These are phyloP conservation scores for Manis javanica DNA, from an alignment of 2,797 vertebrate species.

Conservation along the genomic window DNA sequence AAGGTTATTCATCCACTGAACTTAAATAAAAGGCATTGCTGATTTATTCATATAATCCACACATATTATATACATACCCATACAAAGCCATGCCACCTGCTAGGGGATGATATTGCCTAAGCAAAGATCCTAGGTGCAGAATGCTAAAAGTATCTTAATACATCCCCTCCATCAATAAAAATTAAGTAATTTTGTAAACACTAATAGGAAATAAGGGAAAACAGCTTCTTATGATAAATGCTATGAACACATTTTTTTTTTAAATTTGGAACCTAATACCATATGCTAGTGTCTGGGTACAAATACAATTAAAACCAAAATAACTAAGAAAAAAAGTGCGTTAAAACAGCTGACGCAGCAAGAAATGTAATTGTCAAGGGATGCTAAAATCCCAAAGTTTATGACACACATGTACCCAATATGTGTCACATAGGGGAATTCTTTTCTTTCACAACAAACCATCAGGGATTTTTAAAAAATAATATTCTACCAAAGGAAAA, in stretches of 20 bases:
- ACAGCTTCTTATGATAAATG: background rate
- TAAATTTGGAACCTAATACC: background rate
- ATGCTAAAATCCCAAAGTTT: slow-evolving; percentile 27
- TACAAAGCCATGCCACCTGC: background rate
- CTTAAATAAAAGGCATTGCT: background rate
- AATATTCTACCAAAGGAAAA: background rate
- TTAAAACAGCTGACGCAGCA: slow-evolving; percentile 56
- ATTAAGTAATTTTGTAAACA: background rate
- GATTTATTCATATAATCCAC: background rate
- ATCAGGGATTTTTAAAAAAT: background rate
- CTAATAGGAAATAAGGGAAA: slow-evolving; percentile 11
- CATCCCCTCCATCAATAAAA: background rate
- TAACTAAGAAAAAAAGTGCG: slow-evolving; percentile 49
- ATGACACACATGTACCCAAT: slow-evolving; percentile 41
- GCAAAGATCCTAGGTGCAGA: background rate
- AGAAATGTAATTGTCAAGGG: slow-evolving; percentile 41
- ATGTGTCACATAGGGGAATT: slow-evolving; percentile 45
- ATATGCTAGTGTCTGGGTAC: slow-evolving; percentile 29
- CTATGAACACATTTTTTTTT: slow-evolving; percentile 4
- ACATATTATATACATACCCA: background rate
- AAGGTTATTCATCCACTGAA: background rate
- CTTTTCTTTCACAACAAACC: slow-evolving; percentile 13
- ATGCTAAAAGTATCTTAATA: background rate
- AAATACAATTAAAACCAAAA: slow-evolving; percentile 51
- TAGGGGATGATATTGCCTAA: background rate